A percentile compares a stretch with the other conserved stretches of the same genome.
Evolutionary conservation across 1,140 invertebrate species (phyloP).

Genomic region (Lysiphlebus fabarum): DNA sequence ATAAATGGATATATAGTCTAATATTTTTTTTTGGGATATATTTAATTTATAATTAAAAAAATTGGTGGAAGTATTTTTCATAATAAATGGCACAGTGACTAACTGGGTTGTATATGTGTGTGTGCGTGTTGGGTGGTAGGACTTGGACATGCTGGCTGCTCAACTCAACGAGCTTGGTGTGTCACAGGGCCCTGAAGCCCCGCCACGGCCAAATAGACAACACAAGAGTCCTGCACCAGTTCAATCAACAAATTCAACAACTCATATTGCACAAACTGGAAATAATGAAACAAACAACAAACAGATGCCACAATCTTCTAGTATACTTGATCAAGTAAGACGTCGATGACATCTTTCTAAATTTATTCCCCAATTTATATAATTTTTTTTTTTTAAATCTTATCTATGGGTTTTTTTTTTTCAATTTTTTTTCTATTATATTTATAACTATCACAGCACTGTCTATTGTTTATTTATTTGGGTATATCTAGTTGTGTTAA

Average conservation of each 20-base stretch:
- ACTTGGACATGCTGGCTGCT: constrained; percentile 88
- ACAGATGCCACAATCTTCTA: constrained; percentile 49
- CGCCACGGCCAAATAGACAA: constrained; percentile 56
- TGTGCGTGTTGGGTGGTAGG: constrained; percentile 61
- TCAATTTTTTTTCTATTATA: too few relatives aligned
- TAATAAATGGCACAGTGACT: constrained; percentile 40
- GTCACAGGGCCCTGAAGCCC: constrained; percentile 59
- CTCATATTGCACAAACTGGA: constrained; percentile 38
- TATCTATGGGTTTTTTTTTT: too few relatives aligned
- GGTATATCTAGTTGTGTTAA: not conserved
- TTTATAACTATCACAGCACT: too few relatives aligned
- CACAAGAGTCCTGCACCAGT: constrained; percentile 44
- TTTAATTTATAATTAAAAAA: constrained; percentile 12
- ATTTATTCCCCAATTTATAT: too few relatives aligned
- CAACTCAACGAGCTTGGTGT: constrained; percentile 89
- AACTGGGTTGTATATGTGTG: constrained; percentile 43
- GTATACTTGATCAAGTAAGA: constrained; percentile 50
- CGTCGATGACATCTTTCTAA: constrained; percentile 5
- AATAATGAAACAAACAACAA: constrained; percentile 51
- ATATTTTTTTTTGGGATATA: constrained; percentile 23
- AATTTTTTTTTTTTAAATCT: too few relatives aligned
- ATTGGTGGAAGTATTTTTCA: constrained; percentile 8
- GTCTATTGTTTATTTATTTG: not conserved
- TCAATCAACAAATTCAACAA: constrained; percentile 35
- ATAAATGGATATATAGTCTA: not conserved